Conservation (phyloP, 2,113 vertebrate genomes). For the Corvus hawaiiensis region DNA sequence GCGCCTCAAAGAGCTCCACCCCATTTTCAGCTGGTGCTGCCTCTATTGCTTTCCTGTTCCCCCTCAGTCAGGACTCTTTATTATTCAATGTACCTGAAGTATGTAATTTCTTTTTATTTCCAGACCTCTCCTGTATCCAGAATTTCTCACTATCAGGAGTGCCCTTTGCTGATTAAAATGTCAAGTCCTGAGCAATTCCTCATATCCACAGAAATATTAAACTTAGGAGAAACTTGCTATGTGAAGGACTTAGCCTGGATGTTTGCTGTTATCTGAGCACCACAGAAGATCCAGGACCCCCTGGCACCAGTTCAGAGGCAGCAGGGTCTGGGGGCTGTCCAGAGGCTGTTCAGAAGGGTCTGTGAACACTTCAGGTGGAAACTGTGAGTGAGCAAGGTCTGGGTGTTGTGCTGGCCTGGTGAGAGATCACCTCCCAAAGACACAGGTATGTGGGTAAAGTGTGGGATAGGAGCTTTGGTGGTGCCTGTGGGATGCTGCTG, state of each 20-base stretch:
- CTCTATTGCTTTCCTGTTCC: not conserved
- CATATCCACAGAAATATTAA: not conserved
- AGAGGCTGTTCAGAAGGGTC: not conserved
- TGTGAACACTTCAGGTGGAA: not conserved
- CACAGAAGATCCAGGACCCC: fast-evolving
- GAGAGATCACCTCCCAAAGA: not conserved
- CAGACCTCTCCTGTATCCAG: not conserved
- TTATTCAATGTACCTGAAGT: not conserved
- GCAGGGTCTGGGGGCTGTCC: not conserved
- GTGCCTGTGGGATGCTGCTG: not conserved
- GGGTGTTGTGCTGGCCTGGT: not conserved
- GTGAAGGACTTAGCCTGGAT: not conserved
- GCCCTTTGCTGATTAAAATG: not conserved
- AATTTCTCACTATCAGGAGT: not conserved
- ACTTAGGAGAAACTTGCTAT: not conserved
- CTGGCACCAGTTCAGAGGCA: not conserved
- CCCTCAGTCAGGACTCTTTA: not conserved
- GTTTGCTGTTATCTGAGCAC: not conserved
- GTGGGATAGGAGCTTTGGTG: not conserved
- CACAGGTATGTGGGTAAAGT: not conserved
- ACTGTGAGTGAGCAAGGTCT: not conserved
- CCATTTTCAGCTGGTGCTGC: not conserved
- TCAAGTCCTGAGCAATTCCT: not conserved
- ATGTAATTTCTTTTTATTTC: not conserved
- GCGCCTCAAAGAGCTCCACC: not conserved